Base-by-base conservation (phyloP, 2,797 vertebrate species). In the Lemur catta region DNA sequence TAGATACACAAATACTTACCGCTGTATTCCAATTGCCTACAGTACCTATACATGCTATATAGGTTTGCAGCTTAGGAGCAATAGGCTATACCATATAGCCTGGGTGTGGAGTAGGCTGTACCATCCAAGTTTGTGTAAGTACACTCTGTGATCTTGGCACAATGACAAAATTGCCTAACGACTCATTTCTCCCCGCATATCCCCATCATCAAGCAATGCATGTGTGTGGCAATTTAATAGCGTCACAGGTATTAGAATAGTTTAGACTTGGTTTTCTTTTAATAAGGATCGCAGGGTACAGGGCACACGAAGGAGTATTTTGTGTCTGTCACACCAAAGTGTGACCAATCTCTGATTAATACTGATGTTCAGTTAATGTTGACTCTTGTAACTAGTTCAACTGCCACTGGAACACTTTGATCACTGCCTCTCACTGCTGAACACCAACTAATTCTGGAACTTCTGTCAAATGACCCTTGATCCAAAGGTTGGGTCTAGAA, bases 311-410 rank as follows among this genome's bases (percentile, higher is more conserved):
- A 88, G 38, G 50, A 50, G 10, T 86, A 61, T 72, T 97, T 79
- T 93, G 30, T 78, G 48, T 14, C 4, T 57, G 61, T 55, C 78
- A 84, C 46, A 57, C n/a, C n/a, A 79, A 85, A 52, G 46, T 48
- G 20, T 72, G 28, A 91, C 74, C 69, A 67, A 14, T 72, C 63
- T 82, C 86, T 82, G 61, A 90, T 78, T 79, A 92, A 71, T 30
- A n/a, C 57, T 48, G 26, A 12, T 69, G 50, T 92, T 94, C 11
- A 1, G 76, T 26, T 84, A 38, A 75, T 72, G 52, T 33, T 87
- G 59, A 88, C 52, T n/a, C 91, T 74, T 5, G 0, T 81, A 85
- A 84, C 81, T 93, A 94, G 91, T 65, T 84, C 84, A 94, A 4
- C 30, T 89, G 17, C 91, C 52, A 35, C 24, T n/a, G 30, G 69